Conservation (phyloP, 2,888 invertebrate genomes). For the Ochropleura leucogaster region DNA sequence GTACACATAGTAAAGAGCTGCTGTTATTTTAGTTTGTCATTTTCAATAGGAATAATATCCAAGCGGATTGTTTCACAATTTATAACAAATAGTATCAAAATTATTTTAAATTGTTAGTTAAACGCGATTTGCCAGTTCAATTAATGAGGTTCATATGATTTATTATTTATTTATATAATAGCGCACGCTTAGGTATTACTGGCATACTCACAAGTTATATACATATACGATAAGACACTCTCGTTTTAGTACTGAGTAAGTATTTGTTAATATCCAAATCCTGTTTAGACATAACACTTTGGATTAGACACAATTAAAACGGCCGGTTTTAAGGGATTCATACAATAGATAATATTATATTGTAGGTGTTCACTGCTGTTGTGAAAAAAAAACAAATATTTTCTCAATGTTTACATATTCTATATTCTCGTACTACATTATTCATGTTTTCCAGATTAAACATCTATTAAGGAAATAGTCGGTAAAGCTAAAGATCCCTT, state of each 20-base stretch:
- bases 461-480: neutral
- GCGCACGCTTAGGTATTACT: conserved; percentile 33
- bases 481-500: conserved; percentile 14
- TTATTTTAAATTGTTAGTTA: conserved; percentile 5
- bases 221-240: neutral
- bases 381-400: conserved; percentile 16
- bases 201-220: conserved; percentile 3
- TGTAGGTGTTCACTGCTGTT: neutral
- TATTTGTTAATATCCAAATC: neutral
- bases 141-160: neutral
- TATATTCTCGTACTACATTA: conserved; percentile 28
- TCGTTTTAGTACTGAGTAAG: neutral
- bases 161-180: no score
- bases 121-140: neutral
- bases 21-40: neutral
- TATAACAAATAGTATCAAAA: conserved; percentile 22
- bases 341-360: neutral
- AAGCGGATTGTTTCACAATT: neutral
- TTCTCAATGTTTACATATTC: conserved; percentile 14
- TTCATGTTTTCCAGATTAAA: conserved; percentile 21
- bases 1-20: neutral
- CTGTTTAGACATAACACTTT: conserved; percentile 1
- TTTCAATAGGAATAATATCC: neutral
- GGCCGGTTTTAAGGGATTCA: conserved; percentile 14
- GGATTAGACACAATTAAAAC: conserved; percentile 1